These are phyloP conservation scores for Lypha dubia DNA, from an alignment of 2,888 invertebrate species.

Conservation along the genomic window DNA sequence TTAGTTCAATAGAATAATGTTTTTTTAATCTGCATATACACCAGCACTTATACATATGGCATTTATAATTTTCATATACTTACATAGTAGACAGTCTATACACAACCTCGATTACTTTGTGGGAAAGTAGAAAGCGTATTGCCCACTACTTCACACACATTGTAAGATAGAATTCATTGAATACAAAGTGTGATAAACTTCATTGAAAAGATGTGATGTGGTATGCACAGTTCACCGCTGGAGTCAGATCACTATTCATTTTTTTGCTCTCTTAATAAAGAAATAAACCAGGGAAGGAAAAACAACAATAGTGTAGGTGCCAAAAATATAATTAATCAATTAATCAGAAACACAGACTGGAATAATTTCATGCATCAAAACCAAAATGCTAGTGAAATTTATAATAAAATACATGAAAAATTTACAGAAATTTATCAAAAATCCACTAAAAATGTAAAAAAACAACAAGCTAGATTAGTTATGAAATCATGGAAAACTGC, in stretches of 20 bases:
- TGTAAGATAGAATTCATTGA: no score
- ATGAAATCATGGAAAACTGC: neutral
- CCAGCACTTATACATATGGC: no score
- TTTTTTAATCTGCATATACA: no score
- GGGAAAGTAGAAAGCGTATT: no score
- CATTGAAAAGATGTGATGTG: no score
- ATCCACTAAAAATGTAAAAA: neutral
- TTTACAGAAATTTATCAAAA: slow-evolving; percentile 10
- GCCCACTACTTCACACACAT: no score
- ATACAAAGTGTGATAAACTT: no score
- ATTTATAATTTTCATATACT: no score
- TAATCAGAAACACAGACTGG: slow-evolving; percentile 1
- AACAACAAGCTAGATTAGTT: neutral
- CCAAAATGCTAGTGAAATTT: neutral
- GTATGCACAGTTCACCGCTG: no score
- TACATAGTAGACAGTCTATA: no score
- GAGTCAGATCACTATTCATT: neutral
- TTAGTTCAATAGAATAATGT: no score
- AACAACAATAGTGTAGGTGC: neutral
- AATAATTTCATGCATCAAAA: neutral
- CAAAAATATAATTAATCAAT: neutral
- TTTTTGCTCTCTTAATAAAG: neutral
- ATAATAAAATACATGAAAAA: neutral
- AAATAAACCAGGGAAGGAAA: neutral
- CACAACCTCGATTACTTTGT: no score